Conservation (phyloP, 2,888 invertebrate genomes). For the Bembecia ichneumoniformis region DNA sequence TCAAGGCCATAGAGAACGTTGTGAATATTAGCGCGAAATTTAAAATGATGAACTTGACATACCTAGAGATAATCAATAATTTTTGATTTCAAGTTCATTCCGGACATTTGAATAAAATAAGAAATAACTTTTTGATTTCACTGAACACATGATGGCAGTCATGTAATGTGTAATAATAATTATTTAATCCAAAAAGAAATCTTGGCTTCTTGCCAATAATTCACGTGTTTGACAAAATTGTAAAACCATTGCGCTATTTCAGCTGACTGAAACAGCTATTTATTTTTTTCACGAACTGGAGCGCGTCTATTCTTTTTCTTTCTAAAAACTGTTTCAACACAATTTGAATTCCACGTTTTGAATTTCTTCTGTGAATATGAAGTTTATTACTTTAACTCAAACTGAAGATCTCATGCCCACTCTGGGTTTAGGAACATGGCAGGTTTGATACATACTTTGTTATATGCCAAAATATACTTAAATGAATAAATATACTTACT, state of each 20-base stretch:
- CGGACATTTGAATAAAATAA: neutral
- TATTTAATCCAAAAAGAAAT: too few relatives aligned
- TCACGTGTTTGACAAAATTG: neutral
- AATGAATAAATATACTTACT: too few relatives aligned
- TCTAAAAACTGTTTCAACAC: too few relatives aligned
- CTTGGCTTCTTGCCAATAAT: neutral
- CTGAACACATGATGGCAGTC: too few relatives aligned
- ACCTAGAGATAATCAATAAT: neutral
- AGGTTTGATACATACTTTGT: constrained; percentile 43
- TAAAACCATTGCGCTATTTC: too few relatives aligned
- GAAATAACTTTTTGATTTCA: too few relatives aligned
- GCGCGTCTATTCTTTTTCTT: too few relatives aligned
- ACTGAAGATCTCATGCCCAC: constrained; percentile 76
- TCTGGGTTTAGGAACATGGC: constrained; percentile 82
- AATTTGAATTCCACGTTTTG: too few relatives aligned
- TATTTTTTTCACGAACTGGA: too few relatives aligned
- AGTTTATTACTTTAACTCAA: constrained; percentile 53
- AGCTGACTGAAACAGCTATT: too few relatives aligned
- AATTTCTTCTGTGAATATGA: constrained; percentile 31
- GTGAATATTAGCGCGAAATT: neutral
- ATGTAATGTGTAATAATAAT: too few relatives aligned
- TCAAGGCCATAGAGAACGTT: too few relatives aligned
- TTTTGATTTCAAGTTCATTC: neutral
- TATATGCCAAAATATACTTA: neutral
- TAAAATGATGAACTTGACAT: neutral